Conservation (phyloP, 2,888 invertebrate genomes). For the Hanleya hanleyi region DNA sequence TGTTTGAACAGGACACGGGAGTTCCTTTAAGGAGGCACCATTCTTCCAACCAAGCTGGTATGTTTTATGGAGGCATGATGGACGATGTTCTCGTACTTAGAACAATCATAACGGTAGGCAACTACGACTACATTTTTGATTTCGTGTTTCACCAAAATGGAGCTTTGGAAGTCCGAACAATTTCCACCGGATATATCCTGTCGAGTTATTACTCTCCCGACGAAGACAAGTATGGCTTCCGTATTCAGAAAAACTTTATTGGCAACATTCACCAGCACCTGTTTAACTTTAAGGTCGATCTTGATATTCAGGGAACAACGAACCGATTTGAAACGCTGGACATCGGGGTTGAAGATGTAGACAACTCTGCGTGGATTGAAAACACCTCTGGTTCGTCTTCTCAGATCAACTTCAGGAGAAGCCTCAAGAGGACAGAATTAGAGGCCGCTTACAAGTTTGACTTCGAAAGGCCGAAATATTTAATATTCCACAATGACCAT, state of each 20-base stretch:
- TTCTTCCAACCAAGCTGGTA: slow-evolving; percentile 16
- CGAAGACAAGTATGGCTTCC: slow-evolving; percentile 50
- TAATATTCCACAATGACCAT: slow-evolving; percentile 29
- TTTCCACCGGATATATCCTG: slow-evolving; percentile 61
- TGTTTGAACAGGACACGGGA: slow-evolving; percentile 56
- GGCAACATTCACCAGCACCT: slow-evolving; percentile 63
- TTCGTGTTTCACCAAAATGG: slow-evolving; percentile 63
- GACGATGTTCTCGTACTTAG: slow-evolving; percentile 52
- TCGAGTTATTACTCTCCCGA: slow-evolving; percentile 36
- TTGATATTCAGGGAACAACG: slow-evolving; percentile 54
- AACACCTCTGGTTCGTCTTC: not conserved
- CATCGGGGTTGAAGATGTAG: slow-evolving; percentile 34
- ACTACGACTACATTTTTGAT: slow-evolving; percentile 66
- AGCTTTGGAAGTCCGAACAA: slow-evolving; percentile 47
- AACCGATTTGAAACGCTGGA: slow-evolving; percentile 64
- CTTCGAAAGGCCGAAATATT: slow-evolving; percentile 32
- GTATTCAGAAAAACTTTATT: slow-evolving; percentile 44
- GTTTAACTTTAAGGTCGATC: slow-evolving; percentile 58
- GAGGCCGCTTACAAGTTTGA: slow-evolving; percentile 31
- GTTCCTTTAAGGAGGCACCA: slow-evolving; percentile 54
- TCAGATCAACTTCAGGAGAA: slow-evolving; percentile 4
- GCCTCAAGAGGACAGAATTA: slow-evolving; percentile 21
- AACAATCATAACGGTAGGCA: slow-evolving; percentile 51
- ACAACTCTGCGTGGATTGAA: not conserved
- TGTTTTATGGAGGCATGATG: slow-evolving; percentile 54